phyloP scores from a whole-genome alignment of 2,797 vertebrate genomes.

The Malacoraja senta region DNA sequence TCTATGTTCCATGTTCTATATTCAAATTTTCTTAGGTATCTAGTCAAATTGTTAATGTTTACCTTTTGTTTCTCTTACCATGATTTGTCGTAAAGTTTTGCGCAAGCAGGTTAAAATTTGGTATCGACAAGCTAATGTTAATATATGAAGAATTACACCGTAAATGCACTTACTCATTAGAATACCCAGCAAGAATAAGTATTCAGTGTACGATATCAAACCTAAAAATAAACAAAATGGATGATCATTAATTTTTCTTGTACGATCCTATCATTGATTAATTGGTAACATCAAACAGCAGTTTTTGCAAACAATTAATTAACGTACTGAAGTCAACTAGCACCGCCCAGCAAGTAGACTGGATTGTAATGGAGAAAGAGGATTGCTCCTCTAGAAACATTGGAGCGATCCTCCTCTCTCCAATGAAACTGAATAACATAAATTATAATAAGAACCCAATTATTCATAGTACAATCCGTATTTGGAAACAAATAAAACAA shows the following conservation, averaged over 20 bases:
- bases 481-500: too few species aligned
- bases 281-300: background rate
- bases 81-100: background rate
- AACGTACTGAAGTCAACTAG: background rate
- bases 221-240: conserved; percentile 59
- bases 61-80: background rate
- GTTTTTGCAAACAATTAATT: background rate
- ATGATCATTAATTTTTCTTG: background rate
- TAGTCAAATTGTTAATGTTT: background rate
- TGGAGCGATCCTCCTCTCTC: too few species aligned
- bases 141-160: too few species aligned
- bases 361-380: too few species aligned
- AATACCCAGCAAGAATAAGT: conserved; percentile 90
- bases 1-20: too few species aligned
- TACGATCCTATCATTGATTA: background rate
- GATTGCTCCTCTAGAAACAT: too few species aligned
- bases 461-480: too few species aligned
- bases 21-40: background rate
- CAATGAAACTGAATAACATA: too few species aligned
- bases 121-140: background rate
- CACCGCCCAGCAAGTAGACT: too few species aligned
- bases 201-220: conserved; percentile 90
- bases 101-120: background rate
- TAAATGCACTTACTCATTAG: conserved; percentile 79
- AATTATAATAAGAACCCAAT: too few species aligned